Evolutionary conservation across 2,113 vertebrate species (phyloP).

Genomic region (Oenanthe melanoleuca): DNA sequence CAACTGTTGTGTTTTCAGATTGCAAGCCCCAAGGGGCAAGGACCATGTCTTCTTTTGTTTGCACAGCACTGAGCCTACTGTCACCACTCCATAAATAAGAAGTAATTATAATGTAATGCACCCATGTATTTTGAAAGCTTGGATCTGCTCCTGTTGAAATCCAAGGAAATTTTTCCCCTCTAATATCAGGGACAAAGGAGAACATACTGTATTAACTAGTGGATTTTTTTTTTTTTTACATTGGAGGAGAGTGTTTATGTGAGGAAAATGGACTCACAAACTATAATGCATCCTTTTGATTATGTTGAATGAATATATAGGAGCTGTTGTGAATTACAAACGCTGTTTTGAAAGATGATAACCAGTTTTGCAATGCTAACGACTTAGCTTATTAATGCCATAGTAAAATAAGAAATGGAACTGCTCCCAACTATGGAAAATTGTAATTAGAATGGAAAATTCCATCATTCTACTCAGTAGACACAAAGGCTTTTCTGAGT

Average conservation of each 20-base stretch:
- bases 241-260: neutral
- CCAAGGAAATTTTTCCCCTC: neutral
- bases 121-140: slow-evolving; percentile 48
- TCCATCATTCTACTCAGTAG: slow-evolving; percentile 28
- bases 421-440: slow-evolving; percentile 52
- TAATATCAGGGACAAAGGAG: slow-evolving; percentile 22
- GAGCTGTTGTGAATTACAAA: slow-evolving; percentile 26
- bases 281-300: slow-evolving; percentile 30
- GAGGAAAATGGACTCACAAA: slow-evolving; percentile 24
- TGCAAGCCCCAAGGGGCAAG: slow-evolving; percentile 51
- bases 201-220: neutral
- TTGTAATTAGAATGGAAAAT: slow-evolving; percentile 65
- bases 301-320: neutral
- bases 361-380: slow-evolving; percentile 37
- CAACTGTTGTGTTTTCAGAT: slow-evolving; percentile 63
- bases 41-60: slow-evolving; percentile 66
- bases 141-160: slow-evolving; percentile 30
- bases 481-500: slow-evolving; percentile 63
- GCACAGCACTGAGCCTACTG: slow-evolving; percentile 50
- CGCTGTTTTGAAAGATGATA: slow-evolving; percentile 40
- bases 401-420: slow-evolving; percentile 54
- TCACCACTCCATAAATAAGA: slow-evolving; percentile 68
- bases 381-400: neutral
- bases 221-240: neutral
- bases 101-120: slow-evolving; percentile 44